Conservation (phyloP, 1,140 invertebrate genomes). For the Holcopasites calliopsidis region DNA sequence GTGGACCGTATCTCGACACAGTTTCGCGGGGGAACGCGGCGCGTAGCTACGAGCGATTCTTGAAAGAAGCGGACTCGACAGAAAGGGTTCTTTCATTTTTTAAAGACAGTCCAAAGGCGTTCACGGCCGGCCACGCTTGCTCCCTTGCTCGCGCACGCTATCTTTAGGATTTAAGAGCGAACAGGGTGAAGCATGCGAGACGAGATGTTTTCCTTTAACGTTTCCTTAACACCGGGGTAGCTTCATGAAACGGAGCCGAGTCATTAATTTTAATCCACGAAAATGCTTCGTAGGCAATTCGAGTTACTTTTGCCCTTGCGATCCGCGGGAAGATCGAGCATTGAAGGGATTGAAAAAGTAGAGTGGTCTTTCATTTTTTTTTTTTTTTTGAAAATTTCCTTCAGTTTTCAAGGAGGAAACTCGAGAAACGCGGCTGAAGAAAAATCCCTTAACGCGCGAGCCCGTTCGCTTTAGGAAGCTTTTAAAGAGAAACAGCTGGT, state of each 20-base stretch:
- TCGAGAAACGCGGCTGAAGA: conserved; percentile 48
- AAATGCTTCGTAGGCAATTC: neutral
- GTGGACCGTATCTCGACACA: conserved; percentile 30
- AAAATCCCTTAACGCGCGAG: conserved; percentile 63
- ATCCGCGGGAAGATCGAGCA: too few species aligned
- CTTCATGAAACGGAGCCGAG: neutral
- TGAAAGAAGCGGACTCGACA: conserved; percentile 31
- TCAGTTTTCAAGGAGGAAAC: too few species aligned
- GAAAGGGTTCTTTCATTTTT: conserved; percentile 47
- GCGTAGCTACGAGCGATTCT: conserved; percentile 40
- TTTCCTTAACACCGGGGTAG: conserved; percentile 28
- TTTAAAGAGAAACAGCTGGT: conserved; percentile 58
- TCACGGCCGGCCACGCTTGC: neutral
- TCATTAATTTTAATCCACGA: conserved; percentile 33
- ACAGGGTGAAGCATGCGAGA: conserved; percentile 23
- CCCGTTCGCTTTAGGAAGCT: conserved; percentile 43
- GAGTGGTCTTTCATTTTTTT: conserved; percentile 48
- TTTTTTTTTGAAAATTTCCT: too few species aligned
- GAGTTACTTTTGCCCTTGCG: too few species aligned
- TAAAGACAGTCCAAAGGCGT: conserved; percentile 39
- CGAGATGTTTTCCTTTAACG: conserved; percentile 37
- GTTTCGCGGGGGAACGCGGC: conserved; percentile 9
- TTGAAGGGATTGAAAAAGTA: conserved; percentile 18
- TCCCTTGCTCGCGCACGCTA: neutral
- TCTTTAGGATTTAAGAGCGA: conserved; percentile 35